phyloP scores from a whole-genome alignment of 2,113 vertebrate genomes.

The Mastomys natalensis region DNA sequence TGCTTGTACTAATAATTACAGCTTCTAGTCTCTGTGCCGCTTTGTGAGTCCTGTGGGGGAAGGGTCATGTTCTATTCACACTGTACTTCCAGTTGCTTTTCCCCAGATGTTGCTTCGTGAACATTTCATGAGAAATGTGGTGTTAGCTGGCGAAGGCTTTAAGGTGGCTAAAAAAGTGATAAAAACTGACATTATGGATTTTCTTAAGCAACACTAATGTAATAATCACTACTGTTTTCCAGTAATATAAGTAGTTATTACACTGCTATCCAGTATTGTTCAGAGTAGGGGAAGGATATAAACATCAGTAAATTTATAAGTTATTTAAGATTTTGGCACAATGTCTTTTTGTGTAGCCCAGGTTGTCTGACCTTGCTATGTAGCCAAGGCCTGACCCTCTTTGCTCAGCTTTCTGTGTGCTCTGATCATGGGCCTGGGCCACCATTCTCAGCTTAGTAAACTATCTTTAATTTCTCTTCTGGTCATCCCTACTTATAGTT shows the following conservation, averaged over 20 bases:
- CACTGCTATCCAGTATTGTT: not conserved
- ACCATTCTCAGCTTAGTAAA: not conserved
- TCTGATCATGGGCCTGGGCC: no score
- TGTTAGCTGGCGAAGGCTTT: not conserved
- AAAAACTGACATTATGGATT: not conserved
- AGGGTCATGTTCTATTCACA: not conserved
- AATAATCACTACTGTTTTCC: not conserved
- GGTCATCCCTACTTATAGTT: constrained; percentile 69
- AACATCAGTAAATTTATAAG: not conserved
- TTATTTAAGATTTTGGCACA: not conserved
- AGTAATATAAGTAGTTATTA: not conserved
- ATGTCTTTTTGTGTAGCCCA: not conserved
- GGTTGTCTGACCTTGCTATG: not conserved
- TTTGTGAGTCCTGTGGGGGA: not conserved
- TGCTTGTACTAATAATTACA: not conserved
- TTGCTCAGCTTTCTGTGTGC: not conserved
- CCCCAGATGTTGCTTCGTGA: not conserved
- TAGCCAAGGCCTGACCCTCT: not conserved
- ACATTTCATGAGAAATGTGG: not conserved
- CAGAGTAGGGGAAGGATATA: no score
- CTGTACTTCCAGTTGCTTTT: not conserved
- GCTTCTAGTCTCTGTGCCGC: not conserved
- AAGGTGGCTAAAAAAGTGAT: not conserved
- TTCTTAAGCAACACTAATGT: not conserved
- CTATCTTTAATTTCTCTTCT: constrained; percentile 28